These are phyloP conservation scores for Geotrypetes seraphini DNA, from an alignment of 2,797 vertebrate species.

Conservation along the genomic window DNA sequence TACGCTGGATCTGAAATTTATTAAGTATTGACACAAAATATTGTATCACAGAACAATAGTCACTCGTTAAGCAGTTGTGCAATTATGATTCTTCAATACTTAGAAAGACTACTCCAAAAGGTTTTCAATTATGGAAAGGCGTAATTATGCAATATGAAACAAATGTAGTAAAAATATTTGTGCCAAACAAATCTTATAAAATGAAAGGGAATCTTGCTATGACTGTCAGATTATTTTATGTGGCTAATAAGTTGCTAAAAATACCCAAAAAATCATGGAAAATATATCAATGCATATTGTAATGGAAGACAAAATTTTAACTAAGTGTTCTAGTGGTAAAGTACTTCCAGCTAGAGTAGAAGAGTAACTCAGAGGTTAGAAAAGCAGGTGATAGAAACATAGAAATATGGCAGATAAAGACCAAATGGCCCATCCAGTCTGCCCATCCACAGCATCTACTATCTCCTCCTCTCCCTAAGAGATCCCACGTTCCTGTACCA, in stretches of 20 bases:
- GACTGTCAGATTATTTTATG: too few species aligned
- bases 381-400: too few species aligned
- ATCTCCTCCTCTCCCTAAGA: too few species aligned
- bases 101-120: constrained; percentile 33
- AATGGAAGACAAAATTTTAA: too few species aligned
- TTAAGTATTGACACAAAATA: constrained; percentile 58
- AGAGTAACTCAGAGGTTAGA: too few species aligned
- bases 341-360: too few species aligned
- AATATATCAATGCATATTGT: constrained; percentile 15
- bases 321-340: too few species aligned
- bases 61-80: constrained; percentile 58
- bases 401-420: too few species aligned
- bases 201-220: neutral
- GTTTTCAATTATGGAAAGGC: constrained; percentile 33
- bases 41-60: constrained; percentile 51
- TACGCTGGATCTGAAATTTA: constrained; percentile 54
- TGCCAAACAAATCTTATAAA: neutral
- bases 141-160: constrained; percentile 34
- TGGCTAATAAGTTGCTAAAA: constrained; percentile 27
- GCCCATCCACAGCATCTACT: too few species aligned
- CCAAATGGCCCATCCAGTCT: too few species aligned
- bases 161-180: neutral
- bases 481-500: too few species aligned
- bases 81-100: constrained; percentile 37
- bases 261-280: neutral